These are phyloP conservation scores for Pseudopodoces humilis DNA, from an alignment of 2,113 vertebrate genomes.

Conservation along the genomic window DNA sequence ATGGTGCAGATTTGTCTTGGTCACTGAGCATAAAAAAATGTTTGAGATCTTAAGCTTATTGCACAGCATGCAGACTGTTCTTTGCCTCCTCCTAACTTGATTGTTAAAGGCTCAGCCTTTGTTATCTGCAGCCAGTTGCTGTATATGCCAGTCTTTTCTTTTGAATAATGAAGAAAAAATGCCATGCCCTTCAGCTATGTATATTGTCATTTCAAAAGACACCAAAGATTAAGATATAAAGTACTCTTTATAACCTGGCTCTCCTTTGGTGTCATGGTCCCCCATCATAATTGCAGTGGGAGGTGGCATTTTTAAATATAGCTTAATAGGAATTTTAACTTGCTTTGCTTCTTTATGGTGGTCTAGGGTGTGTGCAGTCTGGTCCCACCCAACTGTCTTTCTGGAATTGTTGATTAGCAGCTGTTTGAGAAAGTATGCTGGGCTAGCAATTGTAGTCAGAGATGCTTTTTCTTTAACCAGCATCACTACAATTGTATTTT, in stretches of 20 bases:
- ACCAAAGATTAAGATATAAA: not conserved
- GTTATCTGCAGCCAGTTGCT: not conserved
- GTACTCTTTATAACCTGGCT: not conserved
- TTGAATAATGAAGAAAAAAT: not conserved
- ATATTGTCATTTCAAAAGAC: not conserved
- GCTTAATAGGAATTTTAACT: not conserved
- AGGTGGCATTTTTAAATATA: not conserved
- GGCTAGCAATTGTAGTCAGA: not conserved
- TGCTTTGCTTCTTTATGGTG: constrained; percentile 1
- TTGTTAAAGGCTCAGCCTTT: not conserved
- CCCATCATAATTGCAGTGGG: not conserved
- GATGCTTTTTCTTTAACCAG: not conserved
- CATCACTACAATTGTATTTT: not conserved
- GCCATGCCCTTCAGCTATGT: not conserved
- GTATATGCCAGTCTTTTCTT: not conserved
- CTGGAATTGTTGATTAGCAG: not conserved
- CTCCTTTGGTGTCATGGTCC: not conserved
- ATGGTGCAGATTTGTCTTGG: not conserved
- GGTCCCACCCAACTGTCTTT: not conserved
- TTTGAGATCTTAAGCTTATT: not conserved
- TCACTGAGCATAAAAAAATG: not conserved
- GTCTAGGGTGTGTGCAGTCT: not conserved
- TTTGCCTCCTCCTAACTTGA: not conserved
- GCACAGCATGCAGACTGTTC: not conserved
- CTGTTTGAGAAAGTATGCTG: not conserved